phyloP scores from a whole-genome alignment of 2,888 invertebrate species.

The Seira ritae region DNA sequence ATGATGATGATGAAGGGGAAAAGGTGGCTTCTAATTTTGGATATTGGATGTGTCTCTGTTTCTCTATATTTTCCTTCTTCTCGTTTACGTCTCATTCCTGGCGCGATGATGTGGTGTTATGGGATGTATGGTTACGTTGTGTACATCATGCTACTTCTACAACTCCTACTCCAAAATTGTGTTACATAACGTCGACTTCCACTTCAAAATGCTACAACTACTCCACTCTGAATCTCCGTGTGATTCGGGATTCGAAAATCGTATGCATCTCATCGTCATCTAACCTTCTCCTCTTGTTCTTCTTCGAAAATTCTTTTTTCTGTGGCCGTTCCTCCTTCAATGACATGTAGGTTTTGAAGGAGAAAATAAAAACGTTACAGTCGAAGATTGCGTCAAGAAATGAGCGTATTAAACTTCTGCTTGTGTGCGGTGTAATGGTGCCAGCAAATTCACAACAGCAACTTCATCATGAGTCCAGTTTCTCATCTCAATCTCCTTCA shows the following conservation, averaged over 20 bases:
- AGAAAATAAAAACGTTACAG: conserved; percentile 83
- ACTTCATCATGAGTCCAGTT: conserved; percentile 44
- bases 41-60: conserved; percentile 69
- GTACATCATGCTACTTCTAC: too few relatives aligned
- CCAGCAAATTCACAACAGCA: conserved; percentile 39
- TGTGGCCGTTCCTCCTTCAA: background rate
- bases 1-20: conserved; percentile 35
- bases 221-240: background rate
- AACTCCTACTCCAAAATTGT: background rate
- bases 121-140: background rate
- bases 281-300: background rate
- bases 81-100: conserved; percentile 13
- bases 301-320: background rate
- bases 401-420: conserved; percentile 91
- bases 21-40: conserved; percentile 72
- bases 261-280: background rate
- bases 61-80: conserved; percentile 24
- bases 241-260: background rate
- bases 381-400: conserved; percentile 91
- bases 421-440: conserved; percentile 88
- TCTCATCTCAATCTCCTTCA: conserved; percentile 43
- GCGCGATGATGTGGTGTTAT: background rate
- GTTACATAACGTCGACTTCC: conserved; percentile 6
- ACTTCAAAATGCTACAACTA: background rate
- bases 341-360: conserved; percentile 69